Percentiles rank a stretch among this genome's conserved stretches.
Evolutionary conservation across 2,888 invertebrate species (phyloP).

Genomic region (Aporophyla nigra): DNA sequence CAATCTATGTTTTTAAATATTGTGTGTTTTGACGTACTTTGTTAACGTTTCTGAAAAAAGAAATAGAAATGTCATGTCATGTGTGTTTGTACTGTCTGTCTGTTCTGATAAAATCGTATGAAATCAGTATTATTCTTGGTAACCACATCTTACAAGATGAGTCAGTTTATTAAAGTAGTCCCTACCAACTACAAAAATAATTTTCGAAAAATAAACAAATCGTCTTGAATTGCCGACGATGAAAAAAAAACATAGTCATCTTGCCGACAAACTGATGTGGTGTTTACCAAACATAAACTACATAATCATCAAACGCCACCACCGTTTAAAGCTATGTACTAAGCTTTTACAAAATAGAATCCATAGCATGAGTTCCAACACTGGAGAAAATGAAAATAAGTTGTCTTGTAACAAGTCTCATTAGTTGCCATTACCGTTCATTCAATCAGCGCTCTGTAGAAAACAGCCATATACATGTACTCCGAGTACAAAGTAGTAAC

Average conservation of each 20-base stretch:
- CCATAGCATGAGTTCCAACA: constrained; percentile 6
- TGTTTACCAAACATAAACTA: background rate
- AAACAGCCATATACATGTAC: constrained; percentile 34
- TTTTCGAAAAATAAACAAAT: background rate
- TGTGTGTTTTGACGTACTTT: background rate
- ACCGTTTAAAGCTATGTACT: background rate
- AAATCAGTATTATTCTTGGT: background rate
- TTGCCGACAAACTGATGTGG: background rate
- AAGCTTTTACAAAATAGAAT: background rate
- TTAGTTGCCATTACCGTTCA: constrained; percentile 55
- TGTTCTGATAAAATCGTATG: background rate
- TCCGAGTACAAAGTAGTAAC: constrained; percentile 18
- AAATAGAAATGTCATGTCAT: background rate
- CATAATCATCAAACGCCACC: background rate
- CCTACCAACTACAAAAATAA: background rate
- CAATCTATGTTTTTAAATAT: background rate
- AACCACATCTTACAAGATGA: constrained; percentile 3
- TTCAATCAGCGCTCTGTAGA: constrained; percentile 54
- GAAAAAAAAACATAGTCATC: no score
- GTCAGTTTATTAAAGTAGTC: background rate
- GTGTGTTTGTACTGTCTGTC: background rate
- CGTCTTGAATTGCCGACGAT: background rate
- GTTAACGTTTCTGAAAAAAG: background rate
- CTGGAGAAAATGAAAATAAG: constrained; percentile 45
- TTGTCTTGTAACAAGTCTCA: constrained; percentile 37